Evolutionary conservation across 1,140 invertebrate genomes (phyloP).

Genomic region (Procambarus virginalis): DNA sequence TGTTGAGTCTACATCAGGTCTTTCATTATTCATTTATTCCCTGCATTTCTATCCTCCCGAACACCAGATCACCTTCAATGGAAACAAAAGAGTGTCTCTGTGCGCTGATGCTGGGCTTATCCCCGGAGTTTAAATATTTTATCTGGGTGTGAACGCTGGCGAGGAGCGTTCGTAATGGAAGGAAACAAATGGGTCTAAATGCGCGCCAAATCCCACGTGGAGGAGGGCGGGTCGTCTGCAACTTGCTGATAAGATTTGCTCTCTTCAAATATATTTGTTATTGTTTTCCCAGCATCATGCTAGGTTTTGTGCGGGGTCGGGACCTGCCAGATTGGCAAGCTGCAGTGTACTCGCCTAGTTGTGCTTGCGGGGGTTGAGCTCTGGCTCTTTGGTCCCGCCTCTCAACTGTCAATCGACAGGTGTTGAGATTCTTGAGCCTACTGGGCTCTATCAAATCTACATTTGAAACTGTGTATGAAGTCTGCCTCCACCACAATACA

Average conservation of each 20-base stretch:
- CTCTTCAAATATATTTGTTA: conserved; percentile 17
- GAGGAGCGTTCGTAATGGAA: conserved; percentile 22
- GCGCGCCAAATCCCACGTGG: neutral
- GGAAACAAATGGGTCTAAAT: conserved; percentile 24
- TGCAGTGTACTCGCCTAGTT: too few species aligned
- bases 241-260: conserved; percentile 21
- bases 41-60: too few species aligned
- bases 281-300: conserved; percentile 1
- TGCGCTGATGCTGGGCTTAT: neutral
- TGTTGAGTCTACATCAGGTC: too few species aligned
- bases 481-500: too few species aligned
- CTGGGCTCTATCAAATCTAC: too few species aligned
- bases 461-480: too few species aligned
- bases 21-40: too few species aligned
- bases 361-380: too few species aligned
- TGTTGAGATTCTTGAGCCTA: too few species aligned
- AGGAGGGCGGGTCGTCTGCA: conserved; percentile 11
- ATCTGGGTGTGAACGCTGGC: conserved; percentile 1
- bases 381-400: too few species aligned
- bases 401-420: too few species aligned
- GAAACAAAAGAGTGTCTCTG: neutral
- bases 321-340: too few species aligned
- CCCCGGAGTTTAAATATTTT: neutral
- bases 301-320: neutral
- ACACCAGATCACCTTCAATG: neutral